These are phyloP conservation scores for Gambelia wislizenii DNA, from an alignment of 2,797 vertebrate genomes.

Conservation along the genomic window DNA sequence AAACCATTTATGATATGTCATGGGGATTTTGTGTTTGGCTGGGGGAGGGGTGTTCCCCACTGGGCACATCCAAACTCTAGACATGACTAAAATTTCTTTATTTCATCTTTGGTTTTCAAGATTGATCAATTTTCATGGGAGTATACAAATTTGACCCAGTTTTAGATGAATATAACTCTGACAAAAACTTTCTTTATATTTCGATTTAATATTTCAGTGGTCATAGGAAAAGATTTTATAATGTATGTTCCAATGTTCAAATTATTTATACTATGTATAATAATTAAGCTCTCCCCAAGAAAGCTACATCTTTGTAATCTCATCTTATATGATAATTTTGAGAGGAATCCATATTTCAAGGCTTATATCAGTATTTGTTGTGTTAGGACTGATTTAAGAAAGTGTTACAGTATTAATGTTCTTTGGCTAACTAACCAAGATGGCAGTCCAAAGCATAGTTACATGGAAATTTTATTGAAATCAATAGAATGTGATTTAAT, in stretches of 20 bases:
- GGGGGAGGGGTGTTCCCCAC: not conserved
- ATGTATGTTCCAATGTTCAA: conserved; percentile 61
- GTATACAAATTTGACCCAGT: conserved; percentile 18
- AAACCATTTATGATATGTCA: not conserved
- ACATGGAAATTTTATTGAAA: not conserved
- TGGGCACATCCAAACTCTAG: not conserved
- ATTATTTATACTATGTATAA: conserved; percentile 66
- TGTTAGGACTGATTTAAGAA: conserved; percentile 6
- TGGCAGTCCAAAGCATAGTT: conserved; percentile 10
- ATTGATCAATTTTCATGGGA: not conserved
- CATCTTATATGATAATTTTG: conserved; percentile 58
- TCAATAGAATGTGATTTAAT: not conserved
- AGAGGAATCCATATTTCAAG: conserved; percentile 67
- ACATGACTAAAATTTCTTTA: not conserved
- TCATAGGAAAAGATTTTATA: conserved; percentile 74
- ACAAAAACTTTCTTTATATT: conserved; percentile 63
- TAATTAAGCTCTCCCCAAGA: conserved; percentile 57
- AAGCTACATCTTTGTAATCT: conserved; percentile 55
- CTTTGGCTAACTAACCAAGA: conserved; percentile 1
- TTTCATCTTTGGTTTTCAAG: not conserved
- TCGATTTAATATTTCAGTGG: conserved; percentile 60
- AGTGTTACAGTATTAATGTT: conserved; percentile 8
- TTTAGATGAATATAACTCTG: conserved; percentile 53
- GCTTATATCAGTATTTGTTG: not conserved
- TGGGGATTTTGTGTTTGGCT: not conserved